These are phyloP conservation scores for Borostomias antarcticus DNA, from an alignment of 2,797 vertebrate species.

Conservation along the genomic window DNA sequence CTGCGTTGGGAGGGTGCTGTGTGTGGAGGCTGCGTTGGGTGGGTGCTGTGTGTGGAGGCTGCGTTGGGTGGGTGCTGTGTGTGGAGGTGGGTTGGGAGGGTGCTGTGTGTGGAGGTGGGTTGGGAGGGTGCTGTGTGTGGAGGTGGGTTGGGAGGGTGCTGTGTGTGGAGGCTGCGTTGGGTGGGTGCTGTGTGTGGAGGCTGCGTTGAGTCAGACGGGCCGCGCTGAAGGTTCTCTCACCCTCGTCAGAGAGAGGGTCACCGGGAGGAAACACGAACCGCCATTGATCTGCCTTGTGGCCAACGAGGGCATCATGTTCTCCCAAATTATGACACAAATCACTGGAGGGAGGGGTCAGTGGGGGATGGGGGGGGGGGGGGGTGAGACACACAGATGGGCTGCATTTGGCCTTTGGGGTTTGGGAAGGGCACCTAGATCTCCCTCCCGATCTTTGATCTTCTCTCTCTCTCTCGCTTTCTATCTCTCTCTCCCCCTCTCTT, in stretches of 20 bases:
- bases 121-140: not conserved
- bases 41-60: no score
- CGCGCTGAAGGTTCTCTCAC: not conserved
- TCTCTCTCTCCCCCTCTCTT: no score
- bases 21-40: no score
- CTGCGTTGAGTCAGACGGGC: not conserved
- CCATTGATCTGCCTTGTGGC: slow-evolving; percentile 20
- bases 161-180: not conserved
- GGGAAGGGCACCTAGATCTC: not conserved
- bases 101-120: no score
- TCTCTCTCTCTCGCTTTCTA: no score
- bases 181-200: not conserved
- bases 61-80: no score
- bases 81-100: no score
- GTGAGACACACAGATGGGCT: slow-evolving; percentile 21
- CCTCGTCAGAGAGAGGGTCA: not conserved
- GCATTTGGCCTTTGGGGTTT: slow-evolving; percentile 17
- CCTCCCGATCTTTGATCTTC: no score
- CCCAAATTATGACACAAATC: slow-evolving; percentile 22
- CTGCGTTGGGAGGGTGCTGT: no score
- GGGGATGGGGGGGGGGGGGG: not conserved
- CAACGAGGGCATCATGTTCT: slow-evolving; percentile 18
- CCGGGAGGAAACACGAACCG: slow-evolving; percentile 2
- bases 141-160: not conserved
- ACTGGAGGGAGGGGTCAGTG: not conserved